phyloP scores from a whole-genome alignment of 2,797 vertebrate species.

The Graptemys geographica region DNA sequence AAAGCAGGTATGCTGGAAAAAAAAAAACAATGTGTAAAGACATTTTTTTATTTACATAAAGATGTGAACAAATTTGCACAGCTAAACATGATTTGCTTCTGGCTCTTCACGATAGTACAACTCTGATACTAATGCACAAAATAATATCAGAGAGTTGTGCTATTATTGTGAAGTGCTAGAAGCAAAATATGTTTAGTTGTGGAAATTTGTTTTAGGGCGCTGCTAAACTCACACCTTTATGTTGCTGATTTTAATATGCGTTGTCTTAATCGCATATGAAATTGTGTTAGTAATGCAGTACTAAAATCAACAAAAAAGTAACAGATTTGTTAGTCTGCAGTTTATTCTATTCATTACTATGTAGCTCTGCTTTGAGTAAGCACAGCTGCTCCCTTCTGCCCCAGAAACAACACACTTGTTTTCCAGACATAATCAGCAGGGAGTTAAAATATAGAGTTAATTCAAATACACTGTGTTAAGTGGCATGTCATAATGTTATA shows the following conservation, averaged over 20 bases:
- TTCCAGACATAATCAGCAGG: background rate
- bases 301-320: rapidly evolving
- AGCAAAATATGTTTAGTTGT: background rate
- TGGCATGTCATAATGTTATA: constrained; percentile 37
- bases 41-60: background rate
- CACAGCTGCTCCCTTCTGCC: background rate
- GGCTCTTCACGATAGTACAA: background rate
- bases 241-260: background rate
- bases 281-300: background rate
- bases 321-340: background rate
- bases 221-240: background rate
- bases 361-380: background rate
- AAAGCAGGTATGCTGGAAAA: background rate
- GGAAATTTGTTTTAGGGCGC: background rate
- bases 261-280: background rate
- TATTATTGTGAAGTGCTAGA: background rate
- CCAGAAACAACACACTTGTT: constrained; percentile 1
- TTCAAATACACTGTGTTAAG: background rate
- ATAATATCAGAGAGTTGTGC: too few relatives aligned
- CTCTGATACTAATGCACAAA: too few relatives aligned
- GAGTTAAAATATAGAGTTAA: constrained; percentile 22
- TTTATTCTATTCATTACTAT: background rate
- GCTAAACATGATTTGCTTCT: background rate
- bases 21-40: background rate
- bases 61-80: background rate